These are phyloP conservation scores for Callinectes sapidus DNA, from an alignment of 2,888 invertebrate species.

Conservation along the genomic window DNA sequence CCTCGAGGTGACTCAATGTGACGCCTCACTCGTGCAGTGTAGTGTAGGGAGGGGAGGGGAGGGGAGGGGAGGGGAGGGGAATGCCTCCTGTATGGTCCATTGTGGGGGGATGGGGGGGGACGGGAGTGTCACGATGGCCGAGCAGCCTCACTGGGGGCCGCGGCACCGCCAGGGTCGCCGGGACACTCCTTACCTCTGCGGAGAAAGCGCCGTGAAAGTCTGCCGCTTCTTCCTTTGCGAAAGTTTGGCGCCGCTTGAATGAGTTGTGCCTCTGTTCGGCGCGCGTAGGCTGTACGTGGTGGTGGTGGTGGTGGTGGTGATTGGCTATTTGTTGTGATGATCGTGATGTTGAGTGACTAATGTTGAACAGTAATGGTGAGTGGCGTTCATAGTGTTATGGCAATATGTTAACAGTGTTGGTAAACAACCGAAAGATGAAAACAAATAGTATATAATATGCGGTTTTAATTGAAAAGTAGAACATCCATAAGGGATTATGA, in stretches of 20 bases:
- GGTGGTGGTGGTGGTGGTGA: background rate
- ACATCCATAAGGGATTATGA: background rate
- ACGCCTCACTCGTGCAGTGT: background rate
- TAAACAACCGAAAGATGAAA: background rate
- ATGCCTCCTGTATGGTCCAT: background rate
- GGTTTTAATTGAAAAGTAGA: too few species aligned
- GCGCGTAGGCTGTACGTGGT: background rate
- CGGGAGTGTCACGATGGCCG: background rate
- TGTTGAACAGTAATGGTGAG: background rate
- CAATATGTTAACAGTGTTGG: background rate
- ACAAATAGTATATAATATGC: too few species aligned
- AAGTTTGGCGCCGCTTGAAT: background rate
- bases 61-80: background rate
- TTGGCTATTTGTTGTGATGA: background rate
- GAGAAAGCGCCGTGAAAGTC: slow-evolving; percentile 16
- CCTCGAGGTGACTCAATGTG: background rate
- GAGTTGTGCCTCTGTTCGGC: background rate
- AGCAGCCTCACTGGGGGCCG: background rate
- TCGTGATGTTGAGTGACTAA: background rate
- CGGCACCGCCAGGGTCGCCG: background rate
- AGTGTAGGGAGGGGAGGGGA: background rate
- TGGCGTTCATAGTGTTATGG: background rate
- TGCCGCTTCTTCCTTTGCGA: background rate
- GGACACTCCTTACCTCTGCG: background rate
- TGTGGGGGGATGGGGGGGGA: background rate